Evolutionary conservation across 2,888 invertebrate genomes (phyloP).

Genomic region (Acanthosoma haemorrhoidale): DNA sequence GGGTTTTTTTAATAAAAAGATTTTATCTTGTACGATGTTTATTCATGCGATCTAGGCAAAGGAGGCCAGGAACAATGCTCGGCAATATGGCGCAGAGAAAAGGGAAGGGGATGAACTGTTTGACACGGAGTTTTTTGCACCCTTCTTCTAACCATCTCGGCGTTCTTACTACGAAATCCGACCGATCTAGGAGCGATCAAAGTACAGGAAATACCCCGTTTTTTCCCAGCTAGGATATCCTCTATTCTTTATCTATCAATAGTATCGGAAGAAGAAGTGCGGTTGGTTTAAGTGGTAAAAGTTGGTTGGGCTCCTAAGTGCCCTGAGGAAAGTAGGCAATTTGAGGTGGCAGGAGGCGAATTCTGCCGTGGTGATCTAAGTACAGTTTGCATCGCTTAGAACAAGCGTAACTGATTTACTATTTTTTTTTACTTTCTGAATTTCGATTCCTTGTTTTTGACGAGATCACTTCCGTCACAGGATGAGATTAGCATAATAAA

Average conservation of each 20-base stretch:
- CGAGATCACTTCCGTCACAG: too few species aligned
- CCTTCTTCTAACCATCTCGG: not conserved
- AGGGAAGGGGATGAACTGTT: not conserved
- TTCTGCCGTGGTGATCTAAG: not conserved
- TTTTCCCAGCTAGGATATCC: not conserved
- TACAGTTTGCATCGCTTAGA: not conserved
- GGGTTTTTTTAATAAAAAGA: too few species aligned
- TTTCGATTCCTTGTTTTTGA: too few species aligned
- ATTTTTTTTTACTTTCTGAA: not conserved
- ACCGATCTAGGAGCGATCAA: not conserved
- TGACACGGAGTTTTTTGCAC: slow-evolving; percentile 19
- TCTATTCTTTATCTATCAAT: not conserved
- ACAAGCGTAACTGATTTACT: not conserved
- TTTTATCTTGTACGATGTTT: too few species aligned
- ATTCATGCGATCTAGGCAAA: not conserved
- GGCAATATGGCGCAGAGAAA: not conserved
- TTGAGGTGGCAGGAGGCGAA: not conserved
- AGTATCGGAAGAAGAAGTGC: not conserved
- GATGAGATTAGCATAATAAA: too few species aligned
- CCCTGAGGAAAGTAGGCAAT: not conserved
- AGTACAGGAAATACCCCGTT: not conserved
- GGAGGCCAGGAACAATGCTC: not conserved
- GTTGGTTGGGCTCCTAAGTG: not conserved
- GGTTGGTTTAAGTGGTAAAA: slow-evolving; percentile 10
- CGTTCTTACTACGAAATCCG: not conserved